Evolutionary conservation across 1,140 invertebrate genomes (phyloP), one percentile per base, ranked within the genome.

Genomic region (Drosophila littoralis): DNA sequence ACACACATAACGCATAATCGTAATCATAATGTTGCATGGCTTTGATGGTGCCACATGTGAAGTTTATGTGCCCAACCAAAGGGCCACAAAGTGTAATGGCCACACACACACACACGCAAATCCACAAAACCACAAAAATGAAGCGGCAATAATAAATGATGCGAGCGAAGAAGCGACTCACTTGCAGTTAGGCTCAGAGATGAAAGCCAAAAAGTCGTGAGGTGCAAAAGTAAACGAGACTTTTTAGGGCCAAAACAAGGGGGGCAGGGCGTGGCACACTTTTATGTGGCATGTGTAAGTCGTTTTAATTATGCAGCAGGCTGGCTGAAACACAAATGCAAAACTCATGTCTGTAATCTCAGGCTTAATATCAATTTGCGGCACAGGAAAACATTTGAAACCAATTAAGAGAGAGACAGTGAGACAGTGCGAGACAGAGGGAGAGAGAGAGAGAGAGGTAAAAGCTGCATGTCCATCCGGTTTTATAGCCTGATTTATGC

Each of bases 121-220:
- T 12, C 54, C 28, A 40, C 40, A 59, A 48, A 71, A 22, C 13
- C 40, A 66, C 7, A 32, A 50, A 88, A 88, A 86, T 89, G 76
- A 88, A 80, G 75, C 77, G 80, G 76, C 74, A 79, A 88, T 89
- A 85, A 89, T 88, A 88, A 88, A 88, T 88, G 83, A 88, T 83
- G 84, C 82, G 72, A 68, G 68, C 15, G 38, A 17, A 35, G 38
- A 12, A 28, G 28, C 22, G 67, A 38, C 72, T 79, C 66, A 76
- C 63, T 65, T 69, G 75, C 79, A 88, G 42, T 59, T 22, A 10
- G 13, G 32, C 42, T 42, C 7, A 57, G 52, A 54, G 48, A 48
- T 59, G 46, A 51, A 64, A 68, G 58, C 40, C 71, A 48, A 60
- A 75, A 81, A 81, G 74, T 46, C 64, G 13, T 36, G 42, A 73